Evolutionary conservation across 2,113 vertebrate species (phyloP).

Genomic region (Ibidorhyncha struthersii): DNA sequence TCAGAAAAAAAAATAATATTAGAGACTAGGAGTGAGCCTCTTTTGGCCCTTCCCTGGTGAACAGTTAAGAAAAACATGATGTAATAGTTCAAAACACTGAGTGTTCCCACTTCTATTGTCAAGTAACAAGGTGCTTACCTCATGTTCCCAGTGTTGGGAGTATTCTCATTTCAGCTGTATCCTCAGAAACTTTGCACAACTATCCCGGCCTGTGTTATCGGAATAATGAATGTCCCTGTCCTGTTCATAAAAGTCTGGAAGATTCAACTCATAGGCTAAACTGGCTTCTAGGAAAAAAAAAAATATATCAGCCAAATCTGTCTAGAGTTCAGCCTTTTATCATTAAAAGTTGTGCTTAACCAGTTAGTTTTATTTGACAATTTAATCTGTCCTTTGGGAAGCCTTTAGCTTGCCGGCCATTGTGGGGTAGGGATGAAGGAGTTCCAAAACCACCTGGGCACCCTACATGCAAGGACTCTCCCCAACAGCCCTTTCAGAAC

Average conservation of each 20-base stretch:
- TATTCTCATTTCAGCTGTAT: not conserved
- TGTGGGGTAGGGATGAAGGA: not conserved
- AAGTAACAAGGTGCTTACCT: not conserved
- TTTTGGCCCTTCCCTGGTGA: not conserved
- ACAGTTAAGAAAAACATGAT: not conserved
- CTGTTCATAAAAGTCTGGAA: not conserved
- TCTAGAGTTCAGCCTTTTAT: not conserved
- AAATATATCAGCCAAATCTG: not conserved
- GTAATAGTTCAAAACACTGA: not conserved
- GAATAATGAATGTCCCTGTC: not conserved
- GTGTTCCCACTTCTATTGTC: not conserved
- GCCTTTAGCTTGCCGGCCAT: not conserved
- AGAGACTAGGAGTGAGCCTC: not conserved
- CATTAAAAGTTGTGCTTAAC: not conserved
- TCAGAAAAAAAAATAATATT: not conserved
- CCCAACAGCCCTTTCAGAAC: not conserved
- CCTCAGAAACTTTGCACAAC: not conserved
- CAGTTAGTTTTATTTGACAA: not conserved
- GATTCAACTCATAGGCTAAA: not conserved
- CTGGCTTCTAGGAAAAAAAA: not conserved
- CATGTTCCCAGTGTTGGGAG: not conserved
- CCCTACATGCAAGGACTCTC: accelerated
- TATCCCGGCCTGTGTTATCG: not conserved
- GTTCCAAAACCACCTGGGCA: not conserved
- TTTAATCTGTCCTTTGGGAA: not conserved